Evolutionary conservation across 2,797 vertebrate genomes (phyloP).

Genomic region (Pseudochirops corinnae): DNA sequence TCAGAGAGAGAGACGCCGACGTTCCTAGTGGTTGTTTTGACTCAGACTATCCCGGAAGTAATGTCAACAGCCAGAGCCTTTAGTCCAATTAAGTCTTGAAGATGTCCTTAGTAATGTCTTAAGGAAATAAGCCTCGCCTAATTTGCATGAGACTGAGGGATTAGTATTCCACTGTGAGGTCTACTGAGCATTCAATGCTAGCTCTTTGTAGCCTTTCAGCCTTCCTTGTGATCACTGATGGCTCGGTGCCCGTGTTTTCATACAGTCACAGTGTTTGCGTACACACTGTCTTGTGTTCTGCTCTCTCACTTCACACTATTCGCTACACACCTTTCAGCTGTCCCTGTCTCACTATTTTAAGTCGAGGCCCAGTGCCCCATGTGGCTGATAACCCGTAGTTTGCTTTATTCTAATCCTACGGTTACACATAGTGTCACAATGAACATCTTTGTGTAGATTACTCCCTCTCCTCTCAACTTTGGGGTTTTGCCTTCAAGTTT

Average conservation of each 20-base stretch:
- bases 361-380: too few relatives aligned
- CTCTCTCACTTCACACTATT: background rate
- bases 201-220: background rate
- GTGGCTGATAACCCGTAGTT: background rate
- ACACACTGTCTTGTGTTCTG: background rate
- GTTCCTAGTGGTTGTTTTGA: background rate
- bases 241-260: background rate
- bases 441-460: background rate
- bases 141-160: background rate
- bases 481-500: background rate
- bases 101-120: background rate
- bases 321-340: background rate
- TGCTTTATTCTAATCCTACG: background rate
- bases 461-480: background rate
- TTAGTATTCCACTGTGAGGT: background rate
- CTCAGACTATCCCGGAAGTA: background rate
- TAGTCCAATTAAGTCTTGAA: background rate
- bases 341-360: background rate
- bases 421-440: background rate
- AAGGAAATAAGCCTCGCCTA: background rate
- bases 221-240: background rate
- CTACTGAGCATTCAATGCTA: background rate
- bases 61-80: background rate
- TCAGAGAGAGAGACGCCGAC: background rate
- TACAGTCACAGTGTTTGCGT: background rate